These are phyloP conservation scores for Rhodinocichla rosea DNA, from an alignment of 2,113 vertebrate species.

Conservation along the genomic window DNA sequence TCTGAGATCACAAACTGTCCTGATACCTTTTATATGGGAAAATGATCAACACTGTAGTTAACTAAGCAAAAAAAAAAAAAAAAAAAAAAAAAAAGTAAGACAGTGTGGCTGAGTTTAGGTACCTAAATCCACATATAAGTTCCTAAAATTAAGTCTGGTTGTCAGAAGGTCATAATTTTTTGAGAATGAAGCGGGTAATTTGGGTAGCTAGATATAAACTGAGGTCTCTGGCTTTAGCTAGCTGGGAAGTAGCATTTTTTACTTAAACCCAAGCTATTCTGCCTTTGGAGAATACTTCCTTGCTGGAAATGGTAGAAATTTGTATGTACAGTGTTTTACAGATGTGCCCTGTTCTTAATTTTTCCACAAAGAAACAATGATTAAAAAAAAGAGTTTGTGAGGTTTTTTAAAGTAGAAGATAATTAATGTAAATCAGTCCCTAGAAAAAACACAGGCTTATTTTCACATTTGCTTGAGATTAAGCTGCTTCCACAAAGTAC, in stretches of 20 bases:
- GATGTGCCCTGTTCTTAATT: slow-evolving; percentile 62
- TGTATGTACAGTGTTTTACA: slow-evolving; percentile 32
- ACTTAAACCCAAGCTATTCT: neutral
- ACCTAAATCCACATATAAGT: neutral
- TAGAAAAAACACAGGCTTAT: slow-evolving; percentile 74
- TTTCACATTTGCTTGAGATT: slow-evolving; percentile 80
- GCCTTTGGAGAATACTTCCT: slow-evolving; percentile 39
- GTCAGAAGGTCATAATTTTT: neutral
- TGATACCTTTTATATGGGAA: neutral
- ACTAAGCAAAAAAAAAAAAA: neutral
- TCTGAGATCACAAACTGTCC: neutral
- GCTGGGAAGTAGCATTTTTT: neutral
- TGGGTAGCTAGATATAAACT: neutral
- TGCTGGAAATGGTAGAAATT: slow-evolving; percentile 57
- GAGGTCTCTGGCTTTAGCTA: neutral
- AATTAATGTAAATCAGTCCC: slow-evolving; percentile 75
- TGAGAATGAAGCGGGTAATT: slow-evolving; percentile 14
- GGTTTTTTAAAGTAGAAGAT: slow-evolving; percentile 70
- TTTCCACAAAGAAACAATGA: slow-evolving; percentile 67
- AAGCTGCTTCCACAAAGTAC: slow-evolving; percentile 70
- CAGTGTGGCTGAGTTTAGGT: neutral
- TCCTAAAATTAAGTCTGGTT: slow-evolving; percentile 4
- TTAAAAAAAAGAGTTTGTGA: slow-evolving; percentile 48
- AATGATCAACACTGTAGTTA: neutral
- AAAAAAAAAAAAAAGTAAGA: neutral